A percentile compares a stretch with the other conserved stretches of the same genome.
Evolutionary conservation across 2,888 invertebrate genomes (phyloP).

Genomic region (Apoda limacodes): DNA sequence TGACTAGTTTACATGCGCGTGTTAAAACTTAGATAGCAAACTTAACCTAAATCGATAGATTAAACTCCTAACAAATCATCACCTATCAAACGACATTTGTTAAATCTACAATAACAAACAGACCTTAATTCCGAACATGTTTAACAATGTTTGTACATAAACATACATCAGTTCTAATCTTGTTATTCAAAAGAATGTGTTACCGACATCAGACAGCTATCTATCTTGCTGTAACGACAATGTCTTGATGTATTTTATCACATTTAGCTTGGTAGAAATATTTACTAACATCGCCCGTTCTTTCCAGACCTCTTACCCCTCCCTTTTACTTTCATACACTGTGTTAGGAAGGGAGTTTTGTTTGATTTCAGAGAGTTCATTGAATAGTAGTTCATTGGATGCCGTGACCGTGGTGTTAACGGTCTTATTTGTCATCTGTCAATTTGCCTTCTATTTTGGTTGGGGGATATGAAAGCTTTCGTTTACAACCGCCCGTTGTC

Average conservation of each 20-base stretch:
- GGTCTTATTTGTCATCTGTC: conserved; percentile 68
- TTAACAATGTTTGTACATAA: conserved; percentile 30
- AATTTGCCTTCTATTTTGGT: conserved; percentile 65
- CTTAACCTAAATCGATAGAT: too few relatives aligned
- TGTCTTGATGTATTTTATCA: conserved; percentile 66
- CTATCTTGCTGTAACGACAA: conserved; percentile 63
- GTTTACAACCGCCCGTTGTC: conserved; percentile 45
- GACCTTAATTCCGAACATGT: conserved; percentile 26
- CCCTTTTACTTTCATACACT: conserved; percentile 14
- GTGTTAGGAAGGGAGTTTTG: conserved; percentile 5
- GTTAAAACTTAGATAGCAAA: too few relatives aligned
- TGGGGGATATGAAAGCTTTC: conserved; percentile 59
- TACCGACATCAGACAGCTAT: conserved; percentile 47
- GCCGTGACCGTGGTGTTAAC: conserved; percentile 57
- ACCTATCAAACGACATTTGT: too few relatives aligned
- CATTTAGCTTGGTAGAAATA: conserved; percentile 60
- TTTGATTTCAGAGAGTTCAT: conserved; percentile 25
- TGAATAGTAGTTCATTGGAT: conserved; percentile 28
- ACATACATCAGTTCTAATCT: conserved; percentile 42
- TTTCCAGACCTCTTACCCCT: conserved; percentile 27
- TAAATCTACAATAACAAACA: conserved; percentile 32
- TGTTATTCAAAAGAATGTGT: conserved; percentile 40
- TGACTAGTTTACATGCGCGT: too few relatives aligned
- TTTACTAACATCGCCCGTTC: conserved; percentile 41
- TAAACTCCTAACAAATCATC: too few relatives aligned